These are phyloP conservation scores for Encarsia formosa DNA, from an alignment of 2,888 invertebrate genomes.

Conservation along the genomic window DNA sequence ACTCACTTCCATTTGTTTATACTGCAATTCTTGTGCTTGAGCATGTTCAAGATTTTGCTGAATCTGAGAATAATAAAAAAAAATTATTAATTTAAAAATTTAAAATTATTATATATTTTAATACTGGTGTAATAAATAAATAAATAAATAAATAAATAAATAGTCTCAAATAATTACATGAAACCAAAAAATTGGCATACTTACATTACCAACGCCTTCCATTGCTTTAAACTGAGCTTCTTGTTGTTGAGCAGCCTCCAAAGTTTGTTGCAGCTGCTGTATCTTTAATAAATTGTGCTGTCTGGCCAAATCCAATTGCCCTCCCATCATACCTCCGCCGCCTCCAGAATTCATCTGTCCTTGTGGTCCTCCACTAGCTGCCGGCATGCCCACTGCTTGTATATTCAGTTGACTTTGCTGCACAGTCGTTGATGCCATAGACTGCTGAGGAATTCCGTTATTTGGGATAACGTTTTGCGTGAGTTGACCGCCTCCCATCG, in stretches of 20 bases:
- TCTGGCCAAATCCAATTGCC: constrained; percentile 66
- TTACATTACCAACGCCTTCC: constrained; percentile 60
- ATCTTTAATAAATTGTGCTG: constrained; percentile 78
- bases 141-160: not conserved
- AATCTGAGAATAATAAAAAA: constrained; percentile 45
- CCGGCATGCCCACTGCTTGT: constrained; percentile 42
- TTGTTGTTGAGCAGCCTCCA: constrained; percentile 76
- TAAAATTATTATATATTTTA: constrained; percentile 1
- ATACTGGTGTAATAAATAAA: not conserved
- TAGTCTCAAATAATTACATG: not conserved
- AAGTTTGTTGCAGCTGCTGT: constrained; percentile 69
- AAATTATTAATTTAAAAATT: constrained; percentile 17
- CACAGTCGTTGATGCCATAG: constrained; percentile 38
- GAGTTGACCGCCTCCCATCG: constrained; percentile 60
- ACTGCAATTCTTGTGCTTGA: constrained; percentile 77
- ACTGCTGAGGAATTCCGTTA: constrained; percentile 46
- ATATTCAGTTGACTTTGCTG: constrained; percentile 46
- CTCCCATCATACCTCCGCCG: constrained; percentile 43
- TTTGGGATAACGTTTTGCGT: constrained; percentile 55
- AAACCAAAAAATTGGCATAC: constrained; percentile 37
- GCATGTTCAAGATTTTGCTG: constrained; percentile 68
- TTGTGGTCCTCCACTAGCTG: constrained; percentile 43
- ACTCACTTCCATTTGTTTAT: constrained; percentile 68
- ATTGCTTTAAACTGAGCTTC: constrained; percentile 74
- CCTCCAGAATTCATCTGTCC: constrained; percentile 35